Percentiles rank a stretch among this genome's conserved stretches.
phyloP scores from a whole-genome alignment of 2,888 invertebrate genomes.

The Clepsis dumicolana region DNA sequence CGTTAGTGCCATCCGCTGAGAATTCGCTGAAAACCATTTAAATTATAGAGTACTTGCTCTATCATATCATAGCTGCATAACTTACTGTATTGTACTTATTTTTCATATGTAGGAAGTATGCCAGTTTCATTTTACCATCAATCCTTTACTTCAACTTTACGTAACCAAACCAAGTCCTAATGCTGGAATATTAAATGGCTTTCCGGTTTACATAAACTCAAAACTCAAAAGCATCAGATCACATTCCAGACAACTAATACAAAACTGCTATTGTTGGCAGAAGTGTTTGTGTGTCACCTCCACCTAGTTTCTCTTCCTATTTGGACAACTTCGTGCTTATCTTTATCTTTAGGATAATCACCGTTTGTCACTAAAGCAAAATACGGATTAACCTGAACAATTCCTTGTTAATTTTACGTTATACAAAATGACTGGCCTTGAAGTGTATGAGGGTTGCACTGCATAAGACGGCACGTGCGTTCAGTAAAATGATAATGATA shows the following conservation, averaged over 20 bases:
- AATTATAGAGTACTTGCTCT: not conserved
- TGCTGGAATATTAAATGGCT: slow-evolving; percentile 7
- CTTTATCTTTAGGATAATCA: not conserved
- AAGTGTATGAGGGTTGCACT: slow-evolving; percentile 69
- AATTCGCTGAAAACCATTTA: not conserved
- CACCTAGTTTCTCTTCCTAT: slow-evolving; percentile 36
- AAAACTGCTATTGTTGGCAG: slow-evolving; percentile 22
- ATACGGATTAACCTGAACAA: not conserved
- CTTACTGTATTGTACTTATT: no score
- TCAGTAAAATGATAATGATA: slow-evolving; percentile 82
- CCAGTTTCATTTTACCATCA: no score
- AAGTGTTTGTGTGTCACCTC: slow-evolving; percentile 25
- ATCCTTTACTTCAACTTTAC: not conserved
- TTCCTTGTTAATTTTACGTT: slow-evolving; percentile 21
- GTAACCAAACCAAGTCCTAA: not conserved
- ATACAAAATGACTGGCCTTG: slow-evolving; percentile 81
- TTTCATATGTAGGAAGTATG: no score
- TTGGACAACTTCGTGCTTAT: slow-evolving; percentile 22
- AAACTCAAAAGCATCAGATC: slow-evolving; percentile 23
- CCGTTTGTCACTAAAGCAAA: not conserved
- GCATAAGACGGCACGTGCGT: slow-evolving; percentile 78
- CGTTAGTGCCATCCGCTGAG: slow-evolving; percentile 4
- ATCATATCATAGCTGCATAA: no score
- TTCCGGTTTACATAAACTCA: slow-evolving; percentile 11
- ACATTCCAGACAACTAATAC: slow-evolving; percentile 19